Evolutionary conservation across 2,797 vertebrate genomes (phyloP).

Genomic region (Notolabrus celidotus): DNA sequence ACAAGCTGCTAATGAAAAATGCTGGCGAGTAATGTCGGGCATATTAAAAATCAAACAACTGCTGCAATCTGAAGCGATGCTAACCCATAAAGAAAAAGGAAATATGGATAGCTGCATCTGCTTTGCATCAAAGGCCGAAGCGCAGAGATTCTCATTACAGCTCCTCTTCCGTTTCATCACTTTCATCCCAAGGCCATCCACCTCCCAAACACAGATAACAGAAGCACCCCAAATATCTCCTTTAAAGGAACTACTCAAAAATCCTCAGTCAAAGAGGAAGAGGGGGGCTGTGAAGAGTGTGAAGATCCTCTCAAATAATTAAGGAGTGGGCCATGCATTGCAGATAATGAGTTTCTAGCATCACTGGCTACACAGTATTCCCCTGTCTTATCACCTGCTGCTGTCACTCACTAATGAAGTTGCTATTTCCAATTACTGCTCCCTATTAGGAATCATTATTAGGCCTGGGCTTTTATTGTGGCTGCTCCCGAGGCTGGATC

Average conservation of each 20-base stretch:
- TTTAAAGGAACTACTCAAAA: conserved; percentile 64
- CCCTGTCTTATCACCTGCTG: conserved; percentile 84
- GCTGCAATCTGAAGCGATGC: conserved; percentile 49
- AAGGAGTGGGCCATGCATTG: conserved; percentile 69
- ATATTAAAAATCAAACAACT: conserved; percentile 73
- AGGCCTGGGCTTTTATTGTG: conserved; percentile 65
- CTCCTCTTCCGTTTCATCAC: conserved; percentile 67
- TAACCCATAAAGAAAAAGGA: conserved; percentile 34
- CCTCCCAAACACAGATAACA: conserved; percentile 71
- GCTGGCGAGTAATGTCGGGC: conserved; percentile 40
- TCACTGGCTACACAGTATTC: conserved; percentile 78
- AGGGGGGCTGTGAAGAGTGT: conserved; percentile 43
- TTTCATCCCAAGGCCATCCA: conserved; percentile 72
- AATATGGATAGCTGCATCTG: conserved; percentile 57
- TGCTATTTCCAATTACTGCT: conserved; percentile 84
- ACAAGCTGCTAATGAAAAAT: conserved; percentile 63
- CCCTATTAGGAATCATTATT: conserved; percentile 82
- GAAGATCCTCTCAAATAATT: conserved; percentile 79
- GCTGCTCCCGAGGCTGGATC: conserved; percentile 40
- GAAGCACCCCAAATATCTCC: conserved; percentile 59
- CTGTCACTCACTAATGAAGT: conserved; percentile 85
- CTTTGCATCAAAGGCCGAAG: conserved; percentile 71
- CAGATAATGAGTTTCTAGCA: conserved; percentile 84
- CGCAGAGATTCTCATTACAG: conserved; percentile 71
- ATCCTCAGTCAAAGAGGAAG: conserved; percentile 47